A percentile compares a stretch with the other conserved stretches of the same genome.
phyloP scores from a whole-genome alignment of 1,140 invertebrate species.

The Drosophila seguyi region DNA sequence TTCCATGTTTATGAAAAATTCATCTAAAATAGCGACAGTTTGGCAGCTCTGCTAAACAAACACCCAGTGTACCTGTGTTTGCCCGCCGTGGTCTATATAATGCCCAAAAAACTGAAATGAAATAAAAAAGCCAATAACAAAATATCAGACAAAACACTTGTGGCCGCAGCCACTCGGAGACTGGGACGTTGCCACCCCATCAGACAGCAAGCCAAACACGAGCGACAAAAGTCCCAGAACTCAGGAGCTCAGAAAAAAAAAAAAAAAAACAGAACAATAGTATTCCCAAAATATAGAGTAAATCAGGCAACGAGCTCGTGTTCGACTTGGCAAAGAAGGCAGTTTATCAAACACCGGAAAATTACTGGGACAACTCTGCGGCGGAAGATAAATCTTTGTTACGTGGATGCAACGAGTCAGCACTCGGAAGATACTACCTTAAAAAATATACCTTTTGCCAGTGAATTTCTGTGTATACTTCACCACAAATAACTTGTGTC shows the following conservation, averaged over 20 bases:
- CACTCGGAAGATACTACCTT: not conserved
- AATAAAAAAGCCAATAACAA: constrained; percentile 16
- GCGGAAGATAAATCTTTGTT: constrained; percentile 5
- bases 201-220: constrained; percentile 37
- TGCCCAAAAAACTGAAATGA: constrained; percentile 25
- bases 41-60: constrained; percentile 1
- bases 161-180: constrained; percentile 21
- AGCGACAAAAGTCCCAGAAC: constrained; percentile 2
- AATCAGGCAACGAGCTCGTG: constrained; percentile 51
- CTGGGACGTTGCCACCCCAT: constrained; percentile 22
- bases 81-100: constrained; percentile 32
- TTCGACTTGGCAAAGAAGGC: constrained; percentile 1
- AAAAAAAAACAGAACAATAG: constrained; percentile 20
- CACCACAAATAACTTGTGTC: too few species aligned
- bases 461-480: too few species aligned
- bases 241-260: not conserved
- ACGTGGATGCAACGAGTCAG: not conserved
- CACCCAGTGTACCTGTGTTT: constrained; percentile 12
- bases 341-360: constrained; percentile 29
- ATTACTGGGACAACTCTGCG: constrained; percentile 21
- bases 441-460: not conserved
- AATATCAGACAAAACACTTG: constrained; percentile 37
- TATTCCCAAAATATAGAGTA: constrained; percentile 22
- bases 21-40: not conserved
- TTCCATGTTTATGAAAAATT: too few species aligned